Conservation (phyloP, 2,888 invertebrate species). For the Caenorhabditis doughertyi region DNA sequence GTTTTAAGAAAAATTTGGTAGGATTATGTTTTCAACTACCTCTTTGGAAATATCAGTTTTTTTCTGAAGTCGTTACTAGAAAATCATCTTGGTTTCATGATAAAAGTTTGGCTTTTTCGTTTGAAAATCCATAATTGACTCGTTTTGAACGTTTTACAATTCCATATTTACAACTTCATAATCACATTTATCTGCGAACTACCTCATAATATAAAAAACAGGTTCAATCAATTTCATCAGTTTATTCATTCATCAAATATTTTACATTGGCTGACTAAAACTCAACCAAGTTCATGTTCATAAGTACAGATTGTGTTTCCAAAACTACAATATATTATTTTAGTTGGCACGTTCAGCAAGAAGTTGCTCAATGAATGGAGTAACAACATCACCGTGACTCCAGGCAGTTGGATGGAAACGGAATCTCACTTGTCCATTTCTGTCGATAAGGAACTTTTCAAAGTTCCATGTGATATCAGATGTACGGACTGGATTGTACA, state of each 20-base stretch:
- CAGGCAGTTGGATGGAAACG: conserved; percentile 83
- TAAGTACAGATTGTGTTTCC: neutral
- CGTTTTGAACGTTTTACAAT: too few relatives aligned
- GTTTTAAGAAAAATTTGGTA: too few relatives aligned
- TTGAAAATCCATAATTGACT: too few relatives aligned
- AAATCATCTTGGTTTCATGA: neutral
- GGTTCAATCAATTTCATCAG: neutral
- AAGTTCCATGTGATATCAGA: conserved; percentile 83
- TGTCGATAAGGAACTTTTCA: conserved; percentile 82
- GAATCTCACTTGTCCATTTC: conserved; percentile 81
- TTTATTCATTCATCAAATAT: conserved; percentile 15
- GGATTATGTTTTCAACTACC: neutral
- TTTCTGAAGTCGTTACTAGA: too few relatives aligned
- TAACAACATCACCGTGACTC: conserved; percentile 81
- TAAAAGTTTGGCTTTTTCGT: too few relatives aligned
- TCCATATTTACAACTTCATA: too few relatives aligned
- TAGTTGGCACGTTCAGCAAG: conserved; percentile 69
- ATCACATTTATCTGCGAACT: too few relatives aligned
- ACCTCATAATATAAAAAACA: neutral
- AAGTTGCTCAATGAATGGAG: conserved; percentile 78
- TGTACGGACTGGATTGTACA: conserved; percentile 81
- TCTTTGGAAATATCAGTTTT: neutral
- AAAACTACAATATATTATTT: neutral
- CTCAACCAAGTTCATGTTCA: conserved; percentile 18
- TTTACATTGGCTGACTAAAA: conserved; percentile 25